Base-by-base conservation (phyloP, 2,888 invertebrate species). In the Erannis defoliaria region DNA sequence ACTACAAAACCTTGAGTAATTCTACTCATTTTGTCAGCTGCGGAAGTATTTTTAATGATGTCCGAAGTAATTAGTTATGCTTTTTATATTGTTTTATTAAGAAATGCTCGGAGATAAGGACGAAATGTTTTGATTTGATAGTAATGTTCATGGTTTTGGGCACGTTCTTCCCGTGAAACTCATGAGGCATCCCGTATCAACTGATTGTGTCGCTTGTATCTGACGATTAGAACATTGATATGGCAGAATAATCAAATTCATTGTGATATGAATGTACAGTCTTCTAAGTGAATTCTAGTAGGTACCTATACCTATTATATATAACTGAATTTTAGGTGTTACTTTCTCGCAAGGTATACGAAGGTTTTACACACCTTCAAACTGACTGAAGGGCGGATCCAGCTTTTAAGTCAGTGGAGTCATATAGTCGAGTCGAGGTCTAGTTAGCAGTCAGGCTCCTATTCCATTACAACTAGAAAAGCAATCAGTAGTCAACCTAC, bases 31-130 rank as follows among this genome's bases (percentile, higher is more conserved):
- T 64, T 70, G 59, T 54, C 43, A 14, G 14, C 33, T 40, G 21
- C 37, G 21, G 56, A 54, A 50, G 18, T 57, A 54, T 64, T 63
- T 61, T 61, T 64, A 72, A 68, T 64, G 67, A 67, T 62, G 35
- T 10, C n/a, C 8, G 12, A 8, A 14, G 16, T 12, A 33, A 40
- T 33, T 48, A 18, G n/a, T 14, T 33, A 0, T n/a, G 50, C 53
- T 64, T 66, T 78, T 71, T 79, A 79, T 77, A 77, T 61, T 46
- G 21, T 49, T 14, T 51, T 56, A 63, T 61, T 64, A 23, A 48
- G 46, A 43, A 46, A 45, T 48, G 23, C 14, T 42, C 18, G 23
- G 45, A 54, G 56, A 54, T 62, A 48, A 51, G 16, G 5, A 31
- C 14, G 35, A 37, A 21, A 35, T 18, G 9, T 29, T 46, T 40